Percentiles rank a stretch among this genome's conserved stretches.
phyloP scores from a whole-genome alignment of 92 coral and sea anemone genomes.

The Muricea muricata region DNA sequence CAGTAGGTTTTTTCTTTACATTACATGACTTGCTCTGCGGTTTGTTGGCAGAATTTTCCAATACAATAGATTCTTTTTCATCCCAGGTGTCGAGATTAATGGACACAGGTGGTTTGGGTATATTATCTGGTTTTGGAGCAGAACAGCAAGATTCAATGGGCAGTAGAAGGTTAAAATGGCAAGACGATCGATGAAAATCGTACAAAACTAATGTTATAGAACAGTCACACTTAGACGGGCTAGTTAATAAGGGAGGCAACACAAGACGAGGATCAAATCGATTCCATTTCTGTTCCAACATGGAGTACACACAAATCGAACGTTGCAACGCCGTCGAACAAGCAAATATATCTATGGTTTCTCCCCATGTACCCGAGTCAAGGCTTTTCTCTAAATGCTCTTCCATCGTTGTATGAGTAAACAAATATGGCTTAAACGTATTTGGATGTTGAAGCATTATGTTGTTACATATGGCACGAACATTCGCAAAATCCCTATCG shows the following conservation, averaged over 20 bases:
- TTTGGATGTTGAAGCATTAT: conserved; percentile 32
- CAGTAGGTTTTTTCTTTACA: neutral
- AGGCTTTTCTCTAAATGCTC: conserved; percentile 48
- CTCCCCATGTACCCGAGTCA: conserved; percentile 20
- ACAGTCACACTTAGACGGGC: neutral
- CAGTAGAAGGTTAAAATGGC: conserved; percentile 13
- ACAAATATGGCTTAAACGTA: conserved; percentile 43
- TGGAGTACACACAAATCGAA: neutral
- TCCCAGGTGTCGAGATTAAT: neutral
- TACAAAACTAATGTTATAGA: conserved; percentile 5
- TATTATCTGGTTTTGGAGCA: neutral
- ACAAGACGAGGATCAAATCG: neutral
- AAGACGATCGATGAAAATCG: neutral
- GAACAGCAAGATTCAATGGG: neutral
- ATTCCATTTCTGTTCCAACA: conserved; percentile 13
- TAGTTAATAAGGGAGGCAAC: neutral
- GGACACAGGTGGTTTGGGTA: neutral
- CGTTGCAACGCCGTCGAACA: conserved; percentile 29
- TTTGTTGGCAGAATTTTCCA: neutral
- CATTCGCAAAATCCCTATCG: conserved; percentile 46
- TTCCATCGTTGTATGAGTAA: conserved; percentile 30
- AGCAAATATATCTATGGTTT: conserved; percentile 34
- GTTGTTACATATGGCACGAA: conserved; percentile 26
- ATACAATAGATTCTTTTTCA: neutral
- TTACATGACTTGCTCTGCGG: neutral